These are phyloP conservation scores for Polyommatus iphigenia DNA, from an alignment of 2,888 invertebrate genomes.

Conservation along the genomic window DNA sequence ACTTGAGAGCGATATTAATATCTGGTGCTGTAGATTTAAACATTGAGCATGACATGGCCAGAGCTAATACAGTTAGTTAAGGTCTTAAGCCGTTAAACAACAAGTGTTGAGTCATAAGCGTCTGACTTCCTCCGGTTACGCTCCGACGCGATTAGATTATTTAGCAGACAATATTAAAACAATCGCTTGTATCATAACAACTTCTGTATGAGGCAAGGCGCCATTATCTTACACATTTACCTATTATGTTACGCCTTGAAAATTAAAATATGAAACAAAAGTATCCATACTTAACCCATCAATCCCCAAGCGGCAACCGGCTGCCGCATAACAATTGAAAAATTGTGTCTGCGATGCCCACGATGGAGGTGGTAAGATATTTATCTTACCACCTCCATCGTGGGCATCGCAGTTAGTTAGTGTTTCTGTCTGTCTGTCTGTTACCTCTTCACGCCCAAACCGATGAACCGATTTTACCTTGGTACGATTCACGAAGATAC, in stretches of 20 bases:
- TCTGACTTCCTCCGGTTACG: conserved; percentile 26
- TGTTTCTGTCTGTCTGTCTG: neutral
- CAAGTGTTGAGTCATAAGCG: conserved; percentile 24
- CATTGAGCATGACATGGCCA: neutral
- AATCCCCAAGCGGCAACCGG: too few relatives aligned
- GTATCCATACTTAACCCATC: too few relatives aligned
- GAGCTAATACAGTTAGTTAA: conserved; percentile 18
- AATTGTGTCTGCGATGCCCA: too few relatives aligned
- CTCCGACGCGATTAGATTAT: conserved; percentile 17
- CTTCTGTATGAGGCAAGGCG: conserved; percentile 5
- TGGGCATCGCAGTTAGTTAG: too few relatives aligned
- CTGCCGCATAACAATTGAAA: too few relatives aligned
- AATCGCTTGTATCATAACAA: neutral
- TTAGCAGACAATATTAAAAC: conserved; percentile 21
- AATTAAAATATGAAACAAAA: neutral
- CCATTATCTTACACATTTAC: neutral
- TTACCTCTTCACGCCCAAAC: neutral
- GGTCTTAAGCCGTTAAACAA: conserved; percentile 21
- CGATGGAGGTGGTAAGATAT: too few relatives aligned
- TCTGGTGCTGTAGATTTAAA: neutral
- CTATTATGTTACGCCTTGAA: neutral
- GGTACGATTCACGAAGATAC: too few relatives aligned
- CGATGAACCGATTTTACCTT: too few relatives aligned
- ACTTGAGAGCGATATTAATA: neutral
- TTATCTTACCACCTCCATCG: too few relatives aligned